Base-by-base conservation (phyloP, 2,888 invertebrate genomes). In the Acanthosepion lycidas region DNA sequence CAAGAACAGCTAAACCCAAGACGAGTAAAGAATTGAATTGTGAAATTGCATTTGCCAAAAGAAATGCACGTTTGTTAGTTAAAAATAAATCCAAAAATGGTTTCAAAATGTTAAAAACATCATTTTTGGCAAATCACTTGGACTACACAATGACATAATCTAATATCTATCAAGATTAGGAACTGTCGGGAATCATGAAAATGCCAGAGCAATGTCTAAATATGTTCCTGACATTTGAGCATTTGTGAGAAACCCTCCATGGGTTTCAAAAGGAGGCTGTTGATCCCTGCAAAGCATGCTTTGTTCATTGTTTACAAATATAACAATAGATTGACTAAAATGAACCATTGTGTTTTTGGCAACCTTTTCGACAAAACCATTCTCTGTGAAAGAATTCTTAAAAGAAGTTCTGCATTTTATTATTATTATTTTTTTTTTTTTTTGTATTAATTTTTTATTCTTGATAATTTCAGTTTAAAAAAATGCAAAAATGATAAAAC, bases 151-250 rank as follows among this genome's bases (percentile, higher is more conserved):
- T 78, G 64, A 26, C 28, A 64, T 64, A 64, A 78, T 78, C 20
- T 26, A 20, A 59, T 59, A 59, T 59, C 78, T 78, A n/a, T n/a
- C 3, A 18, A 28, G 28, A 78, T 78, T 15, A 9, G n/a, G 78
- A 78, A 78, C n/a, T 78, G 78, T 9, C n/a, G n/a, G 78, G 78
- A 78, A 78, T 78, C 78, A n/a, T n/a, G 78, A 78, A n/a, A 78
- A 78, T 78, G 78, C n/a, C 78, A 78, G 28, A 12, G n/a, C n/a
- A 78, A 78, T 78, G 78, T n/a, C 78, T 78, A 78, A 78, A 78
- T n/a, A 78, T 28, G 28, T n/a, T n/a, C 28, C n/a, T 78, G 78
- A n/a, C n/a, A n/a, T 78, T 78, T 78, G 78, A 78, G 18, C 78
- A 3, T 28, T 12, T 78, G 8, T n/a, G 28, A n/a, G n/a, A n/a